Evolutionary conservation across 64 coral and sea anemone species (phyloP).

Genomic region (Montipora cactus): DNA sequence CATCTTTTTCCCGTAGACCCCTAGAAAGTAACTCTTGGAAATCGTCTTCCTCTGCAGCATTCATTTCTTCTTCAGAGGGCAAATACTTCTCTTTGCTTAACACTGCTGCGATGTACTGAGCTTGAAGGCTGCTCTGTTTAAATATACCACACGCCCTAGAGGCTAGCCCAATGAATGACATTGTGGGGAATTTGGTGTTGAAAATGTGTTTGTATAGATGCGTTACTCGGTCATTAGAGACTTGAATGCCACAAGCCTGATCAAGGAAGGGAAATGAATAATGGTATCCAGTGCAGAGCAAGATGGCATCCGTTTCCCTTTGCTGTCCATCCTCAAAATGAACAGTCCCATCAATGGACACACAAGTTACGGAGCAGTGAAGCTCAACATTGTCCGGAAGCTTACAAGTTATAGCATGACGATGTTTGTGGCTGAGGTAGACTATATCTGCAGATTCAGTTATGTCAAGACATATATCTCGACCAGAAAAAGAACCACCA

Average conservation of each 20-base stretch:
- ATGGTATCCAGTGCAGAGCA: conserved; percentile 70
- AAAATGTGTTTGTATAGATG: conserved; percentile 72
- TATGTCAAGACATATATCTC: conserved; percentile 47
- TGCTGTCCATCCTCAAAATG: conserved; percentile 55
- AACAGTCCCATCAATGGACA: conserved; percentile 43
- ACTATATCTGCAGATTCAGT: not conserved
- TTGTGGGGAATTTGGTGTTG: conserved; percentile 63
- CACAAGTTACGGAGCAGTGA: not conserved
- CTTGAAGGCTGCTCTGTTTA: conserved; percentile 39
- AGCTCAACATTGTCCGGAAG: conserved; percentile 49
- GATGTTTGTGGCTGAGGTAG: conserved; percentile 25
- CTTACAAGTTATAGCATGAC: not conserved
- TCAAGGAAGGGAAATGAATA: conserved; percentile 65
- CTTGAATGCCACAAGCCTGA: conserved; percentile 51
- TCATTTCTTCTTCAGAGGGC: conserved; percentile 68
- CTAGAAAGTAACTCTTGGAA: conserved; percentile 13
- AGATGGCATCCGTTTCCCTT: conserved; percentile 37
- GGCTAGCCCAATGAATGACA: conserved; percentile 65
- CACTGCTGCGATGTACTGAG: conserved; percentile 19
- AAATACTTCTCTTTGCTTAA: conserved; percentile 27
- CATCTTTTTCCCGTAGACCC: conserved; percentile 23
- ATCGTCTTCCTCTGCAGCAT: conserved; percentile 32
- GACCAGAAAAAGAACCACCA: conserved; percentile 44
- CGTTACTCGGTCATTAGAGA: conserved; percentile 47
- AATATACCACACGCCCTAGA: not conserved